Percentiles rank a stretch among this genome's conserved stretches.
phyloP scores from a whole-genome alignment of 2,797 vertebrate species.

The Geotrypetes seraphini region DNA sequence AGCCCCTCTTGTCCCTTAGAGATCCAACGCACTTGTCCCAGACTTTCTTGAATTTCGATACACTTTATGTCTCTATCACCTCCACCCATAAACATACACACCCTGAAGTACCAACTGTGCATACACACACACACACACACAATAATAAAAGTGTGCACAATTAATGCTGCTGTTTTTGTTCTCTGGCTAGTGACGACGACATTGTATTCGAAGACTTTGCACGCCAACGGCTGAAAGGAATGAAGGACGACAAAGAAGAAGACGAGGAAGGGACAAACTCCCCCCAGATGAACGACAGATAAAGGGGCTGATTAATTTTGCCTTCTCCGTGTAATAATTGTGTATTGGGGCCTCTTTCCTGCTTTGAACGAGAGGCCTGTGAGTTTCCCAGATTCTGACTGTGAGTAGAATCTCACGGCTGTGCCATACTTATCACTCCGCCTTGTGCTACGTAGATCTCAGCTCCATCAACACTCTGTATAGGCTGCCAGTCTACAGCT shows the following conservation, averaged over 20 bases:
- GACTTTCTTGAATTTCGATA: too few relatives aligned
- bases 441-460: conserved; percentile 15
- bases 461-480: neutral
- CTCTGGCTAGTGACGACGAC: conserved; percentile 73
- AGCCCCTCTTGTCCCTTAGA: too few relatives aligned
- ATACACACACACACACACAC: too few relatives aligned
- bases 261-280: conserved; percentile 75
- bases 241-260: conserved; percentile 82
- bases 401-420: conserved; percentile 44
- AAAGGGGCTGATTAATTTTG: conserved; percentile 25
- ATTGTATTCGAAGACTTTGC: conserved; percentile 95
- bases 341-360: conserved; percentile 39
- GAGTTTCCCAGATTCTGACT: conserved; percentile 36
- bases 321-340: neutral
- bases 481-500: too few relatives aligned
- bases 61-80: too few relatives aligned
- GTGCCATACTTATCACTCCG: conserved; percentile 34
- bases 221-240: conserved; percentile 81
- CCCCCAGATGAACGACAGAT: conserved; percentile 77
- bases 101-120: too few relatives aligned
- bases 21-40: too few relatives aligned
- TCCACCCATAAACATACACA: too few relatives aligned
- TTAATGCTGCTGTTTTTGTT: neutral
- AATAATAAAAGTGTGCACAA: too few relatives aligned
- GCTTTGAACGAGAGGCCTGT: conserved; percentile 42